Evolutionary conservation across 1,140 invertebrate species (phyloP).

Genomic region (Penaeus japonicus): DNA sequence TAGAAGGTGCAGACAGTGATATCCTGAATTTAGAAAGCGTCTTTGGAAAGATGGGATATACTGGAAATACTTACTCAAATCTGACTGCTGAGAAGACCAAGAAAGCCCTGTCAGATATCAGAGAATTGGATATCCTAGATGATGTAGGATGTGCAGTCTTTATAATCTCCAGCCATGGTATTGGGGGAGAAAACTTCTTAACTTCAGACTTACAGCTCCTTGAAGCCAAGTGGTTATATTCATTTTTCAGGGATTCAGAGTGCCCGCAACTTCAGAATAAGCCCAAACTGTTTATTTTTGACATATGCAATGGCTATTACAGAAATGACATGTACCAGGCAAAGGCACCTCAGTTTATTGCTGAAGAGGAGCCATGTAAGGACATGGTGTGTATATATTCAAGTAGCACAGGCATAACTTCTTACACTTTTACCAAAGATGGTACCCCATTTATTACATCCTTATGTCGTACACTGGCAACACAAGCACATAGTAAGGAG

Average conservation of each 20-base stretch:
- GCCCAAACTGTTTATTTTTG: conserved; percentile 34
- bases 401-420: too few species aligned
- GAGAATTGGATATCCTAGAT: neutral
- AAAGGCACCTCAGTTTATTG: too few species aligned
- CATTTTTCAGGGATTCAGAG: conserved; percentile 26
- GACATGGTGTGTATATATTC: too few species aligned
- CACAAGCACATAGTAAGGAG: neutral
- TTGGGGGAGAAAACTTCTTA: neutral
- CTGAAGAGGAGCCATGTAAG: too few species aligned
- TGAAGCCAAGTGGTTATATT: neutral
- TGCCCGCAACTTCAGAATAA: conserved; percentile 21
- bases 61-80: neutral
- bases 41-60: conserved; percentile 23
- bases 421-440: neutral
- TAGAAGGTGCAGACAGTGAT: neutral
- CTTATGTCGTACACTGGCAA: neutral
- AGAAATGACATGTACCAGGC: too few species aligned
- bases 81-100: neutral
- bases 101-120: neutral
- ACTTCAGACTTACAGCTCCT: conserved; percentile 13
- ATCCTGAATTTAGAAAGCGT: neutral
- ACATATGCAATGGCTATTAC: conserved; percentile 22
- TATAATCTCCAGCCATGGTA: conserved; percentile 29
- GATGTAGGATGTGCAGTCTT: neutral
- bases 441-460: neutral